These are phyloP conservation scores for Myocastor coypus DNA, from an alignment of 2,113 vertebrate genomes.

Conservation along the genomic window DNA sequence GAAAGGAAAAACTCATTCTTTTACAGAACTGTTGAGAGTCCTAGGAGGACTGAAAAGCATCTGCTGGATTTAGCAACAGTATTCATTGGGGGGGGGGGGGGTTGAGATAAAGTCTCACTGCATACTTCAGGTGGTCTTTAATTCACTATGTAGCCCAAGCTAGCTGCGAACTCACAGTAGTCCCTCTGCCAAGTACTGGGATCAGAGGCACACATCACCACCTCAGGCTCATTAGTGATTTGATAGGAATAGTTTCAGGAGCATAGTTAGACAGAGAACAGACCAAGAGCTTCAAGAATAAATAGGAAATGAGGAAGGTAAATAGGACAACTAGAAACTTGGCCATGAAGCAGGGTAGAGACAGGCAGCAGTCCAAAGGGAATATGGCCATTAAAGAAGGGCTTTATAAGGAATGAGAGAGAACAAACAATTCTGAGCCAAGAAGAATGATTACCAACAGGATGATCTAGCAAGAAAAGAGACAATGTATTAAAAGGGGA, in stretches of 20 bases:
- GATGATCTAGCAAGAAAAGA: not conserved
- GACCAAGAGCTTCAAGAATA: not conserved
- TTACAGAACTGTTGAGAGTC: not conserved
- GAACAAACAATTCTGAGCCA: not conserved
- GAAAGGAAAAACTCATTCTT: not conserved
- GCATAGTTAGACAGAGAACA: not conserved
- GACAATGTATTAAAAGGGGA: not conserved
- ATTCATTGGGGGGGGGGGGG: not conserved
- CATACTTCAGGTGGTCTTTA: not conserved
- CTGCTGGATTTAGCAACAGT: not conserved
- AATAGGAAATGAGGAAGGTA: not conserved
- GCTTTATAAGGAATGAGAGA: conserved; percentile 8
- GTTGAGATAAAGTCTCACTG: not conserved
- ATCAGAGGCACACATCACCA: not conserved
- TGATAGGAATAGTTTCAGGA: not conserved
- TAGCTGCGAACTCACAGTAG: not conserved
- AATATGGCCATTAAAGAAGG: not conserved
- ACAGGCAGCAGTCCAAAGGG: not conserved
- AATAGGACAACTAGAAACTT: not conserved
- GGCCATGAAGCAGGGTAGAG: not conserved
- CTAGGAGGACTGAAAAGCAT: not conserved
- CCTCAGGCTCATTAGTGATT: not conserved
- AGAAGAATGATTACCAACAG: not conserved
- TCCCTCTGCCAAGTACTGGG: not conserved
- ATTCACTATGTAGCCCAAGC: not conserved